Evolutionary conservation across 2,113 vertebrate species (phyloP).

Genomic region (Eidolon helvum): DNA sequence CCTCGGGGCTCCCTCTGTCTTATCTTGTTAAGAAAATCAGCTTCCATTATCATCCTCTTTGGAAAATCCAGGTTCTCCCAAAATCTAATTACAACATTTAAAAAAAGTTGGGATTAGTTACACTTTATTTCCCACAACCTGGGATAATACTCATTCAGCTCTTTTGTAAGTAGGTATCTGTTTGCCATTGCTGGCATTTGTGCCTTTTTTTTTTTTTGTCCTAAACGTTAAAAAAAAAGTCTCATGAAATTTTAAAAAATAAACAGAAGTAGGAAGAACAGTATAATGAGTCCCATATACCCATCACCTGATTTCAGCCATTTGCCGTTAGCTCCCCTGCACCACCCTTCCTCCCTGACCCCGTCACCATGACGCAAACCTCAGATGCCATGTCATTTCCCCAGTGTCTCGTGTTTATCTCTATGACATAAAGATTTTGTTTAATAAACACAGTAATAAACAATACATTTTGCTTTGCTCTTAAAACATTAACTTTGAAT

Average conservation of each 20-base stretch:
- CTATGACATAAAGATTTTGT: neutral
- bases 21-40: neutral
- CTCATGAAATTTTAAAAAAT: neutral
- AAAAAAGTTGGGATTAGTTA: neutral
- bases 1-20: neutral
- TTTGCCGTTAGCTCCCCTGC: too few relatives aligned
- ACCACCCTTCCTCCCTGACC: too few relatives aligned
- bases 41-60: neutral
- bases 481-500: neutral
- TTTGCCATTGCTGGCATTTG: neutral
- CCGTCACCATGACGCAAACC: neutral
- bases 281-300: neutral
- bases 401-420: neutral
- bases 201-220: neutral
- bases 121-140: neutral
- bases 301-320: neutral
- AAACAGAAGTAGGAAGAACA: neutral
- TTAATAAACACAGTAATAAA: neutral
- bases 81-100: neutral
- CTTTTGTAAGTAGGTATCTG: neutral
- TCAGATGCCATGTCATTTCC: neutral
- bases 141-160: neutral
- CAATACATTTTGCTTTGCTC: neutral
- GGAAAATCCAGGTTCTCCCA: neutral
- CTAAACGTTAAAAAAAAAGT: neutral